These are phyloP conservation scores for Falco berigora DNA, from an alignment of 2,797 vertebrate genomes.

Conservation along the genomic window DNA sequence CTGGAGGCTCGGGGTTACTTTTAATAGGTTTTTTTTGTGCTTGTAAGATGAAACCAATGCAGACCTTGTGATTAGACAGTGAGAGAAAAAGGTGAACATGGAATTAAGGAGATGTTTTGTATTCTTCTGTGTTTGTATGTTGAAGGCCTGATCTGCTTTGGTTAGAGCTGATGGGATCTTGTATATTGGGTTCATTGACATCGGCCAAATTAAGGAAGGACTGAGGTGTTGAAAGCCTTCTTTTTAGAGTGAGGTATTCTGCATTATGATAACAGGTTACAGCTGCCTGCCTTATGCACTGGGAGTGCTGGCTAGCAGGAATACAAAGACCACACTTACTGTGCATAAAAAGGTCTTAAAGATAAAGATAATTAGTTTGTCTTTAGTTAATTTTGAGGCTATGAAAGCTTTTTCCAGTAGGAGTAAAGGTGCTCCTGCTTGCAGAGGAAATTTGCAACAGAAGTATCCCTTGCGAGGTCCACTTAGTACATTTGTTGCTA, in stretches of 20 bases:
- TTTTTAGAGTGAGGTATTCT: not conserved
- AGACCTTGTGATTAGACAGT: not conserved
- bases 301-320: not conserved
- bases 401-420: not conserved
- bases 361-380: not conserved
- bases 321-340: not conserved
- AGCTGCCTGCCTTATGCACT: accelerated
- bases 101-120: not conserved
- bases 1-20: not conserved
- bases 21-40: not conserved
- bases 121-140: not conserved
- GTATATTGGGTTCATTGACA: not conserved
- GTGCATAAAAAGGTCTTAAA: not conserved
- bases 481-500: accelerated
- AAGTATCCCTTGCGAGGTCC: not conserved
- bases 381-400: not conserved
- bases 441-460: not conserved
- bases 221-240: not conserved
- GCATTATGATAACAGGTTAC: accelerated
- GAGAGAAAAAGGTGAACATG: no score
- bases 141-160: not conserved
- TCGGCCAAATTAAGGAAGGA: not conserved
- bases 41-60: not conserved
- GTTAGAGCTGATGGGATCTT: not conserved
- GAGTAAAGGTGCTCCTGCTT: not conserved